Percentiles rank a stretch among this genome's conserved stretches.
phyloP scores from a whole-genome alignment of 2,888 invertebrate species.

The Leptogaster cylindrica region DNA sequence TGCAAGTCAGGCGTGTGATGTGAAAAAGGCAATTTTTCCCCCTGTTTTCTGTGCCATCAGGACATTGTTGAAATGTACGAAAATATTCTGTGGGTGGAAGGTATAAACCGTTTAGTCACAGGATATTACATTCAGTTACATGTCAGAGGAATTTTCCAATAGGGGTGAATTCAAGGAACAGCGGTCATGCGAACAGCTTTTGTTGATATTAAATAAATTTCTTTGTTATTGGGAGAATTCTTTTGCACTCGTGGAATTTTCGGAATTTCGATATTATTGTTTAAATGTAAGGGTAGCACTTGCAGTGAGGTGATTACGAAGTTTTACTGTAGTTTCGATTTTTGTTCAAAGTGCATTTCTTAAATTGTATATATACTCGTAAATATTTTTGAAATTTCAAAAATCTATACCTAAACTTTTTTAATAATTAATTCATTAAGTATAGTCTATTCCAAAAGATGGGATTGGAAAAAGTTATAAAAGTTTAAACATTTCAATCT shows the following conservation, averaged over 20 bases:
- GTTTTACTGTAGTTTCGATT: too few species aligned
- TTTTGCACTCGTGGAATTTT: slow-evolving; percentile 8
- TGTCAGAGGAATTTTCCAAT: slow-evolving; percentile 49
- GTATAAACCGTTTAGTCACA: slow-evolving; percentile 62
- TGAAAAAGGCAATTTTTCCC: slow-evolving; percentile 31
- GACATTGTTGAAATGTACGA: slow-evolving; percentile 1
- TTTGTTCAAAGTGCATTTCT: too few species aligned
- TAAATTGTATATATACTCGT: too few species aligned
- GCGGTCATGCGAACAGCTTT: neutral
- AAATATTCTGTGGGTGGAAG: slow-evolving; percentile 16
- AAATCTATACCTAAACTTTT: too few species aligned
- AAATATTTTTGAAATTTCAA: too few species aligned
- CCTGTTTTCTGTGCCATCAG: neutral
- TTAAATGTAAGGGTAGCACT: too few species aligned
- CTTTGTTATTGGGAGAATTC: neutral
- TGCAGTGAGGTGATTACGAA: too few species aligned
- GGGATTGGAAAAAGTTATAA: too few species aligned
- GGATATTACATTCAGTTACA: slow-evolving; percentile 61
- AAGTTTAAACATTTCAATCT: too few species aligned
- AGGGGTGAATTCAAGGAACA: neutral
- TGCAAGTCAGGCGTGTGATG: slow-evolving; percentile 25
- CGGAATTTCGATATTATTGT: slow-evolving; percentile 24
- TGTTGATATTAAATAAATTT: slow-evolving; percentile 32
- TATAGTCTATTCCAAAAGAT: too few species aligned
- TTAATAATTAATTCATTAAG: too few species aligned